A percentile compares a stretch with the other conserved stretches of the same genome.
Evolutionary conservation across 2,113 vertebrate species (phyloP).

Genomic region (Nanorana parkeri): DNA sequence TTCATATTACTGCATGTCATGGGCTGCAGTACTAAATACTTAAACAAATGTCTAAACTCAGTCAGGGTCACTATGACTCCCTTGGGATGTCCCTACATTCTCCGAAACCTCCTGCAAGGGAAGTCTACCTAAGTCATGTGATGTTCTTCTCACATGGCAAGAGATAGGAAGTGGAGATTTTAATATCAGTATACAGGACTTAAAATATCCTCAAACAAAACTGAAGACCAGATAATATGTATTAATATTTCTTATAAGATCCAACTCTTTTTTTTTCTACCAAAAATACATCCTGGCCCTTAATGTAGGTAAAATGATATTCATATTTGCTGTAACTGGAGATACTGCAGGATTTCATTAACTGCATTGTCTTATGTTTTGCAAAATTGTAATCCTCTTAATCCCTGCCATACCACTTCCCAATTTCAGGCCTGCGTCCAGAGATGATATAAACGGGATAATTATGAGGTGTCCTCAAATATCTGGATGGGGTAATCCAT

Average conservation of each 20-base stretch:
- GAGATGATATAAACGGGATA: slow-evolving; percentile 20
- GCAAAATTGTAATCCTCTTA: slow-evolving; percentile 35
- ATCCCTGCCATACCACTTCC: slow-evolving; percentile 13
- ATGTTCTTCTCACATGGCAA: no score
- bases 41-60: slow-evolving; percentile 49
- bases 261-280: no score
- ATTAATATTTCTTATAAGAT: no score
- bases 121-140: no score
- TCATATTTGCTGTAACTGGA: not conserved
- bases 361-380: slow-evolving; percentile 5
- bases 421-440: not conserved
- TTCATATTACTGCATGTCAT: slow-evolving; percentile 31
- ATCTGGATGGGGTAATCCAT: slow-evolving; percentile 30
- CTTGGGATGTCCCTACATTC: no score
- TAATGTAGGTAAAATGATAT: not conserved
- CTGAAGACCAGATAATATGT: no score
- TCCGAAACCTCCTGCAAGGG: no score
- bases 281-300: not conserved
- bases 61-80: slow-evolving; percentile 37
- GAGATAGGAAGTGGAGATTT: no score
- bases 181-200: no score
- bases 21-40: slow-evolving; percentile 40
- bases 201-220: no score
- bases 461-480: slow-evolving; percentile 27
- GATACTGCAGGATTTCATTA: not conserved